Conservation (phyloP, 2,113 vertebrate genomes). For the Mesembrinibis cayennensis region DNA sequence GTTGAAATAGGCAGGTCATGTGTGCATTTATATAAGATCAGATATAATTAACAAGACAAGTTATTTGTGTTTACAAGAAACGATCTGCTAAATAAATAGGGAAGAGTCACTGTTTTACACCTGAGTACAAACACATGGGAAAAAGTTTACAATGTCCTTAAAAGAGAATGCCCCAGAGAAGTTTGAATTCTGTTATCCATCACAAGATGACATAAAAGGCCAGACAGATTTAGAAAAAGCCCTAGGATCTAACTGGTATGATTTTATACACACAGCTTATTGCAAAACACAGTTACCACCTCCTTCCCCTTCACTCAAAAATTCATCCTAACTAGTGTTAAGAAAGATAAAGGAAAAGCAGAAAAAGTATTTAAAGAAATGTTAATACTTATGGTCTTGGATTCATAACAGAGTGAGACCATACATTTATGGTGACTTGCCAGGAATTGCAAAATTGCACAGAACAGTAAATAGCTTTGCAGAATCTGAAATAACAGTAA, state of each 20-base stretch:
- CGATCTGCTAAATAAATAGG: neutral
- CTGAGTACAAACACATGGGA: neutral
- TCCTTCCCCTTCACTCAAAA: conserved; percentile 36
- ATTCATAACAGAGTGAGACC: neutral
- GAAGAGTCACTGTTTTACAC: neutral
- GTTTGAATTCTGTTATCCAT: neutral
- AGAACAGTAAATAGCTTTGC: neutral
- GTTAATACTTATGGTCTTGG: neutral
- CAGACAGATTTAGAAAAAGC: neutral
- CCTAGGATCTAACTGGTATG: neutral
- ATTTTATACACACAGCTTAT: neutral
- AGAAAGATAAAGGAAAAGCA: neutral
- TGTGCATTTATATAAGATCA: neutral
- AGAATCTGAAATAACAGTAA: neutral
- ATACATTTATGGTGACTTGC: conserved; percentile 2
- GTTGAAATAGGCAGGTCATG: neutral
- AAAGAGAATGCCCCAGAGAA: neutral
- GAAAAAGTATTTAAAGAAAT: neutral
- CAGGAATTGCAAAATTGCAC: conserved; percentile 23
- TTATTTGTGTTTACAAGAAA: neutral
- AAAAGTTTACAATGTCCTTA: neutral
- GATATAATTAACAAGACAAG: neutral
- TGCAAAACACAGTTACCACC: neutral
- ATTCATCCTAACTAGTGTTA: neutral
- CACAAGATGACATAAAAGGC: neutral